Evolutionary conservation across 2,113 vertebrate species (phyloP).

Genomic region (Pelusios castaneus): DNA sequence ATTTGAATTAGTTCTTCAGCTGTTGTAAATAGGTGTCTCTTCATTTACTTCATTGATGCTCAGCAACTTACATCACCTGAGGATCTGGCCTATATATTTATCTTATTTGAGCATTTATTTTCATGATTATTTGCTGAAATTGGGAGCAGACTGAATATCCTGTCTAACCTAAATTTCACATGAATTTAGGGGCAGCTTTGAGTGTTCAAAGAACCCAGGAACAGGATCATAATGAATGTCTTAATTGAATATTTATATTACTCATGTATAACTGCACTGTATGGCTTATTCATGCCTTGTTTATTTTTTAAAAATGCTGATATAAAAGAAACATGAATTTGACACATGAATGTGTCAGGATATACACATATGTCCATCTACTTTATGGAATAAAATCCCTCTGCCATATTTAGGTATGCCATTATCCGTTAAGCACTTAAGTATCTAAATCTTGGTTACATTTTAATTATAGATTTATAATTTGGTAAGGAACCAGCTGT

Average conservation of each 20-base stretch:
- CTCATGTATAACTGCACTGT: accelerated
- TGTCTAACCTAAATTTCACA: neutral
- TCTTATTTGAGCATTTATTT: neutral
- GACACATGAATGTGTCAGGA: conserved; percentile 34
- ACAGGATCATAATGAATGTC: neutral
- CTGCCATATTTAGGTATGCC: conserved; percentile 49
- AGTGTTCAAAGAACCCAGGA: neutral
- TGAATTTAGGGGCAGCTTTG: neutral
- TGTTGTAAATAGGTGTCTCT: neutral
- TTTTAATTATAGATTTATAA: conserved; percentile 70
- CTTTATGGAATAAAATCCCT: conserved; percentile 55
- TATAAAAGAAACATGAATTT: conserved; percentile 20
- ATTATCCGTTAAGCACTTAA: conserved; percentile 67
- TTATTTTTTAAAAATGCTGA: neutral
- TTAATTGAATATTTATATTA: neutral
- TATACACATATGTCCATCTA: conserved; percentile 58
- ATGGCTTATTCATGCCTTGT: neutral
- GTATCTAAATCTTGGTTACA: conserved; percentile 53
- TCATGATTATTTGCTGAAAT: neutral
- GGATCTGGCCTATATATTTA: neutral
- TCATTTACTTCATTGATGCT: accelerated
- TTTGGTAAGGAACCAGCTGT: conserved; percentile 66
- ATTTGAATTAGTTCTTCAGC: accelerated
- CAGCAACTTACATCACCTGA: neutral
- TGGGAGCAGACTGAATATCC: neutral